Base-by-base conservation (phyloP, 1,140 invertebrate species). In the Diorhabda carinulata region DNA sequence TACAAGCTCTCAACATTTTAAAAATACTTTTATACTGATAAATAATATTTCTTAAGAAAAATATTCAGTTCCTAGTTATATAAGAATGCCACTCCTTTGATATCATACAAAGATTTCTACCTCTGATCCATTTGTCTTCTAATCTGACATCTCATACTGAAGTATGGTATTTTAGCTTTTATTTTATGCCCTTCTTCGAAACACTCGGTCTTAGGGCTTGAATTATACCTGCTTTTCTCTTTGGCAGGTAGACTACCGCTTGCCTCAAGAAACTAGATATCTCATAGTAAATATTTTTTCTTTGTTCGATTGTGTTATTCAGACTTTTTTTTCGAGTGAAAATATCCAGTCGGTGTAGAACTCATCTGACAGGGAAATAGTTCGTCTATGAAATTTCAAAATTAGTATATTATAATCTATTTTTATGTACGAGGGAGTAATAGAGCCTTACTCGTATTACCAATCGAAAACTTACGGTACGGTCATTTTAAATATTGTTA, bases 61-160 rank as follows among this genome's bases (percentile, higher is more conserved):
- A 62, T 62, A 62, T 44, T 43, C 43, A 10, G 43, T 62, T 62
- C 3, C 61, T 43, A 44, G 61, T 62, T 62, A 43, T 62, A 62
- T 62, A 47, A 62, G 42, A 62, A 10, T 43, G 61, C 41, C 61
- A 62, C 61, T 62, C 61, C 61, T 62, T 43, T 10, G 25, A 47
- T 52, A 64, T 64, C 63, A 64, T 47, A 64, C 63, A 57, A 41
- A 64, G 63, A 57, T 64, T 64, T 64, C 44, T 8, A 52, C 44
- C 63, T 7, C 63, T 56, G 63, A 56, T 57, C 52, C 63, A 64
- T 64, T 64, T 64, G 63, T 64, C 63, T 64, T 64, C 63, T 57
- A 64, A 64, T 41, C 63, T 64, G 63, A 64, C 63, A 64, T 64
- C 44, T 64, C 40, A 43, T 56, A 25, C 45, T 56, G 63, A 64